Percentiles rank a stretch among this genome's conserved stretches.
These are phyloP conservation scores for Tetragonisca angustula DNA, from an alignment of 2,888 invertebrate genomes.

Conservation along the genomic window DNA sequence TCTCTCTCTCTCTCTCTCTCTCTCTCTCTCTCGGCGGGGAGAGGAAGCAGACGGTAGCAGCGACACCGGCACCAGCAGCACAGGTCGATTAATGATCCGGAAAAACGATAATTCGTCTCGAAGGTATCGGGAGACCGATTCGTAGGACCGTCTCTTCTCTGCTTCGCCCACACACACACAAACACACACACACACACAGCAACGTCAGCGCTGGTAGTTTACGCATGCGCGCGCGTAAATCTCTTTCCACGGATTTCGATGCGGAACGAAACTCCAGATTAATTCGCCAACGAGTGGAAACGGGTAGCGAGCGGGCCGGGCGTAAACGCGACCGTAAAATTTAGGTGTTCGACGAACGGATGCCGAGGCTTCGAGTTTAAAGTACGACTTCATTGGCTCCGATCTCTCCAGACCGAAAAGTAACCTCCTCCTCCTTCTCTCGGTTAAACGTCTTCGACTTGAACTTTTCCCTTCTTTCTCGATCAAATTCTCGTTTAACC, in stretches of 20 bases:
- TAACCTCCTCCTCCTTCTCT: not conserved
- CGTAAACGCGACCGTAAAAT: conserved; percentile 49
- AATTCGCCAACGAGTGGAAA: conserved; percentile 34
- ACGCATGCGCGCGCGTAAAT: conserved; percentile 17
- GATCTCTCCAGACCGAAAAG: not conserved
- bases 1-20: not conserved
- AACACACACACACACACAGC: too few species aligned
- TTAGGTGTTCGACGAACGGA: not conserved
- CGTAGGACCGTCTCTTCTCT: conserved; percentile 12
- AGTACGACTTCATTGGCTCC: conserved; percentile 20
- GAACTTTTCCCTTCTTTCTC: not conserved
- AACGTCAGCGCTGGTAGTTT: not conserved
- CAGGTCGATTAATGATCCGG: conserved; percentile 68
- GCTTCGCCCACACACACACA: not conserved
- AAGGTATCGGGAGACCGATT: conserved; percentile 47
- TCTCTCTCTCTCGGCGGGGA: not conserved
- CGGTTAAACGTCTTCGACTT: not conserved
- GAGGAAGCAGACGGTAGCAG: conserved; percentile 31
- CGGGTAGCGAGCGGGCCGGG: not conserved
- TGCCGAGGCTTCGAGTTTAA: not conserved
- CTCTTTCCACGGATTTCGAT: conserved; percentile 32
- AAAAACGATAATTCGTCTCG: conserved; percentile 68
- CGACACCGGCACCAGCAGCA: not conserved
- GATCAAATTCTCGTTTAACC: not conserved
- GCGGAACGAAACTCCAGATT: conserved; percentile 32